These are phyloP conservation scores for Platycnemis pennipes DNA, from an alignment of 2,888 invertebrate species.

Conservation along the genomic window DNA sequence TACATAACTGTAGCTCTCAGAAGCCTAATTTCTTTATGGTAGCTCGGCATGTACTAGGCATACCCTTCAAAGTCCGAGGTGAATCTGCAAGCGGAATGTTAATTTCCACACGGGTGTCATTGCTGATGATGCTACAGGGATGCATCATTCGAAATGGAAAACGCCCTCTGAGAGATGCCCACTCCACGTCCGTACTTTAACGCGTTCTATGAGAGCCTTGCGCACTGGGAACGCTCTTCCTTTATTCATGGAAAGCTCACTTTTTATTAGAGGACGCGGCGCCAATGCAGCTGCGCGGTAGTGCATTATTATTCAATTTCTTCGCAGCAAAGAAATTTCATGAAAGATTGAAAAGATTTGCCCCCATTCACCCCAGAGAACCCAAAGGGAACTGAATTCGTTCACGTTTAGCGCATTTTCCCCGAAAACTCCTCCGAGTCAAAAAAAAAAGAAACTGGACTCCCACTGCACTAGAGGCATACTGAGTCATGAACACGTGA, in stretches of 20 bases:
- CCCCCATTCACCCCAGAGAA: neutral
- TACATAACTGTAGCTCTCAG: too few relatives aligned
- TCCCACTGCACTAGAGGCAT: too few relatives aligned
- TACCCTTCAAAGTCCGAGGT: too few relatives aligned
- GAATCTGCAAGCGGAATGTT: neutral
- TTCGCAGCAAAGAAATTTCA: neutral
- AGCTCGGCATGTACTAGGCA: too few relatives aligned
- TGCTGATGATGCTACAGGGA: neutral
- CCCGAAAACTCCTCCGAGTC: neutral
- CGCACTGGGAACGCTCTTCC: neutral
- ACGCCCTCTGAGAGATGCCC: neutral
- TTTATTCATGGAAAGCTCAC: neutral
- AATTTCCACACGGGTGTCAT: neutral
- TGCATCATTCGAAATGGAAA: neutral
- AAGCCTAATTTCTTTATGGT: too few relatives aligned
- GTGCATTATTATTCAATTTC: neutral
- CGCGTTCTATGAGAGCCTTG: neutral
- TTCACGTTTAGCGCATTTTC: neutral
- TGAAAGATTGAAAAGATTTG: neutral
- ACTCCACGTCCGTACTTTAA: neutral
- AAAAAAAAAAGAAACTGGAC: neutral
- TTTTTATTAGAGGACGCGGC: neutral
- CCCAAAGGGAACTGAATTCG: neutral
- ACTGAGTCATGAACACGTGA: neutral
- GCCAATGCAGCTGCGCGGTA: neutral